A percentile compares a stretch with the other conserved stretches of the same genome.
Conservation (phyloP, 2,797 vertebrate genomes). For the Lithobates pipiens region DNA sequence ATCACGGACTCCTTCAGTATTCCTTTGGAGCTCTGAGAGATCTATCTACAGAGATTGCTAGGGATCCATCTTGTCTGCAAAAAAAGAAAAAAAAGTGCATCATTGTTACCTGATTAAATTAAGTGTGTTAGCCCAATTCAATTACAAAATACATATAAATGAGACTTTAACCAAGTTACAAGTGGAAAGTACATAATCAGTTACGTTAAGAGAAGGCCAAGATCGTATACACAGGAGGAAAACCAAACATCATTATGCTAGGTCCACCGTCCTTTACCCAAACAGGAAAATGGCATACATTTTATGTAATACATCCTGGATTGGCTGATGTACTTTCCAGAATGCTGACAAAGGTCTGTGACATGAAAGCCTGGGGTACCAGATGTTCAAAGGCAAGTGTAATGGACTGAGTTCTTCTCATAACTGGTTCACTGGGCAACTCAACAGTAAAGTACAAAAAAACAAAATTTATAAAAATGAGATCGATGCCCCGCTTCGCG, state of each 20-base stretch:
- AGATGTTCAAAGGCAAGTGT: not conserved
- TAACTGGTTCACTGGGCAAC: not conserved
- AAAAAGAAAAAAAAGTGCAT: not conserved
- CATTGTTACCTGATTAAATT: not conserved
- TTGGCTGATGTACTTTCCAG: not conserved
- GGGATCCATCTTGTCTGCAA: conserved; percentile 42
- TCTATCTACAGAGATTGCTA: conserved; percentile 17
- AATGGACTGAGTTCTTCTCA: too few relatives aligned
- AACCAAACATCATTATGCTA: not conserved
- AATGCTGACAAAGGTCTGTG: not conserved
- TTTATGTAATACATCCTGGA: not conserved
- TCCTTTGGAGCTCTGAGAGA: conserved; percentile 41
- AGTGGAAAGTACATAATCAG: not conserved
- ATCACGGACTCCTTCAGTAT: conserved; percentile 27
- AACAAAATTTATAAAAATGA: too few relatives aligned
- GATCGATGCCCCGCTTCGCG: too few relatives aligned
- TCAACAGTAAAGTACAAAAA: not conserved
- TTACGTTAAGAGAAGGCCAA: not conserved
- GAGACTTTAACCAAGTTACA: not conserved
- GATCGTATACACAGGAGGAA: too few relatives aligned
- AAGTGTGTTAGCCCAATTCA: not conserved
- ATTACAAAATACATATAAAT: not conserved
- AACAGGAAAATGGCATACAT: too few relatives aligned
- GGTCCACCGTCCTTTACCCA: too few relatives aligned
- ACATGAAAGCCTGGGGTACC: not conserved